Percentiles rank a stretch among this genome's conserved stretches.
Conservation (phyloP, 2,797 vertebrate genomes). For the Poeciliopsis infans region DNA sequence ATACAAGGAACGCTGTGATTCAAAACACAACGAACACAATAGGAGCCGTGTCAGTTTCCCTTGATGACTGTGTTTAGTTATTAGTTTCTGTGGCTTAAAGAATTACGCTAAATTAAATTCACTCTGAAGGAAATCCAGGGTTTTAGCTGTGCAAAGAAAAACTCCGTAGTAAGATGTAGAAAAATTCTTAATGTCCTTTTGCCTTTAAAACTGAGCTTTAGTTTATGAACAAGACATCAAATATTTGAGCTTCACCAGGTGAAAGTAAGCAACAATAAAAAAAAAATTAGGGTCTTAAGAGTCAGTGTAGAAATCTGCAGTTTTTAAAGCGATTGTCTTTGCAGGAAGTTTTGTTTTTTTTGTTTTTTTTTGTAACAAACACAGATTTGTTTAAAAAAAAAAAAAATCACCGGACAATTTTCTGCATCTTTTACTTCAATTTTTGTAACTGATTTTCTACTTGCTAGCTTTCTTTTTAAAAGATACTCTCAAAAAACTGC, state of each 20-base stretch:
- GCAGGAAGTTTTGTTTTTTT: neutral
- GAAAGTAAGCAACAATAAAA: neutral
- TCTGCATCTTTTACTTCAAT: neutral
- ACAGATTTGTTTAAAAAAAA: neutral
- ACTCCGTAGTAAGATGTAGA: neutral
- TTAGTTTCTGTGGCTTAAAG: slow-evolving; percentile 15
- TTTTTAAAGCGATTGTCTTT: neutral
- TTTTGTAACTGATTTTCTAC: neutral
- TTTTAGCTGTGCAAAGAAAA: neutral
- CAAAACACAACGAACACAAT: slow-evolving; percentile 39
- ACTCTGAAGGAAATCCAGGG: neutral
- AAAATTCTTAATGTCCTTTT: neutral
- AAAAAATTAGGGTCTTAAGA: neutral
- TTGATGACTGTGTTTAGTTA: slow-evolving; percentile 25
- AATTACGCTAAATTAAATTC: slow-evolving; percentile 5
- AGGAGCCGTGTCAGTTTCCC: slow-evolving; percentile 13
- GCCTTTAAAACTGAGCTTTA: neutral
- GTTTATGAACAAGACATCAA: neutral
- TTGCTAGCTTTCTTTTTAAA: neutral
- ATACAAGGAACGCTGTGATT: slow-evolving; percentile 33
- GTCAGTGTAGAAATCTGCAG: neutral
- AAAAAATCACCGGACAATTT: neutral
- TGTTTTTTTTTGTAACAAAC: neutral
- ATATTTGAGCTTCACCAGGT: neutral
- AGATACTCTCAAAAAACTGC: neutral